Conservation (phyloP, 2,888 invertebrate species). For the Iselma pallidipennis region DNA sequence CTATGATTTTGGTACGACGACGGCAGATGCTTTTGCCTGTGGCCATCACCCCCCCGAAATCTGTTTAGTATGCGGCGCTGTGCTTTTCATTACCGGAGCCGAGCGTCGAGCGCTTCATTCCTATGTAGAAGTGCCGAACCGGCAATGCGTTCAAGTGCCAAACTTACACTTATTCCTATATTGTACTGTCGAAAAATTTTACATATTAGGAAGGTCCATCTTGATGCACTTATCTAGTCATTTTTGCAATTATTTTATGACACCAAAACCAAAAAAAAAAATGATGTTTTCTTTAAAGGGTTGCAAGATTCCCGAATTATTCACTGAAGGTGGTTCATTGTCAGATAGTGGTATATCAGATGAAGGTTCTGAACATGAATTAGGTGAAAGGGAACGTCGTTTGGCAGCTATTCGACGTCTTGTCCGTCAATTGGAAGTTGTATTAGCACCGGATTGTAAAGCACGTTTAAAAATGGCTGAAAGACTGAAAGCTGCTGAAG, state of each 20-base stretch:
- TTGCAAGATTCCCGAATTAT: slow-evolving; percentile 56
- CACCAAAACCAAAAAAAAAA: background rate
- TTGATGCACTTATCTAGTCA: slow-evolving; percentile 11
- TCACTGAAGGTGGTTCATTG: slow-evolving; percentile 66
- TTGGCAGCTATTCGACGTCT: slow-evolving; percentile 69
- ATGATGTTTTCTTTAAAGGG: slow-evolving; percentile 39
- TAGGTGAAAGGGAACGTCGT: slow-evolving; percentile 68
- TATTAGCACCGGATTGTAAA: slow-evolving; percentile 68
- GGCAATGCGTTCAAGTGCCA: slow-evolving; percentile 34
- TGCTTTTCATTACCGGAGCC: slow-evolving; percentile 64
- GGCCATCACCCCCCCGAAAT: slow-evolving; percentile 42
- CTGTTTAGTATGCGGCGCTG: slow-evolving; percentile 64
- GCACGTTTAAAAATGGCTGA: slow-evolving; percentile 68
- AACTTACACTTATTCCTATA: slow-evolving; percentile 24
- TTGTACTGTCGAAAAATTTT: slow-evolving; percentile 15
- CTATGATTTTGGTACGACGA: slow-evolving; percentile 21
- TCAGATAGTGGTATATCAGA: slow-evolving; percentile 82
- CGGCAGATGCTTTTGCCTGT: slow-evolving; percentile 35
- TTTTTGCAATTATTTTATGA: background rate
- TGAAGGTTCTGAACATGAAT: slow-evolving; percentile 70
- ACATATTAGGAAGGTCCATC: slow-evolving; percentile 21
- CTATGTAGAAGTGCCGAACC: slow-evolving; percentile 41
- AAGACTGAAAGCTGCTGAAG: slow-evolving; percentile 73
- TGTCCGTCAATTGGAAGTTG: slow-evolving; percentile 69
- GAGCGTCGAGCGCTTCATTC: slow-evolving; percentile 52